phyloP scores from a whole-genome alignment of 2,797 vertebrate species.

The Sarcoramphus papa region DNA sequence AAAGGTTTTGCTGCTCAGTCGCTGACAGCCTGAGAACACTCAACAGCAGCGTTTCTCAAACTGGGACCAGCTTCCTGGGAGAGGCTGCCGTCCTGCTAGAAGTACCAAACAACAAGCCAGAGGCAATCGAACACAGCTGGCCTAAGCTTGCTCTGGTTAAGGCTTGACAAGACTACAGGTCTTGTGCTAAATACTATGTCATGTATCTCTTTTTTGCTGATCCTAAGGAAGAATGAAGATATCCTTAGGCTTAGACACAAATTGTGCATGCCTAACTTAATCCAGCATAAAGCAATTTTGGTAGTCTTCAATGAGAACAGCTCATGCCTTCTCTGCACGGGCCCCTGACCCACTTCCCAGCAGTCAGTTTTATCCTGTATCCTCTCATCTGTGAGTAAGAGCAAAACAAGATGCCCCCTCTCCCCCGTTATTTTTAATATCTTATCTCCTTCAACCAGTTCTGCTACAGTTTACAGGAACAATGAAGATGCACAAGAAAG shows the following conservation, averaged over 20 bases:
- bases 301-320: background rate
- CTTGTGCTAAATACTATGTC: background rate
- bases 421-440: background rate
- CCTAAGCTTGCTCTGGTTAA: background rate
- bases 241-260: background rate
- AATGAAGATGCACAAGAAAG: background rate
- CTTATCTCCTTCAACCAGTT: background rate
- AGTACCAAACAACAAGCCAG: background rate
- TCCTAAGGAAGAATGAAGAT: background rate
- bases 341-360: background rate
- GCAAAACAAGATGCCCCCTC: background rate
- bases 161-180: background rate
- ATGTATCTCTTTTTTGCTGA: background rate
- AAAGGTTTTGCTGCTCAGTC: background rate
- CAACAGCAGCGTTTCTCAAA: background rate
- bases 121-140: background rate
- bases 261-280: background rate
- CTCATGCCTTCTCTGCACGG: accelerated
- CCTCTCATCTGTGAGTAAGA: background rate
- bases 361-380: background rate
- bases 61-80: background rate
- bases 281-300: background rate
- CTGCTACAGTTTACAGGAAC: background rate
- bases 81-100: background rate
- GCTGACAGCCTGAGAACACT: background rate